Conservation (phyloP, 1,140 invertebrate genomes). For the Leptinotarsa defecta region DNA sequence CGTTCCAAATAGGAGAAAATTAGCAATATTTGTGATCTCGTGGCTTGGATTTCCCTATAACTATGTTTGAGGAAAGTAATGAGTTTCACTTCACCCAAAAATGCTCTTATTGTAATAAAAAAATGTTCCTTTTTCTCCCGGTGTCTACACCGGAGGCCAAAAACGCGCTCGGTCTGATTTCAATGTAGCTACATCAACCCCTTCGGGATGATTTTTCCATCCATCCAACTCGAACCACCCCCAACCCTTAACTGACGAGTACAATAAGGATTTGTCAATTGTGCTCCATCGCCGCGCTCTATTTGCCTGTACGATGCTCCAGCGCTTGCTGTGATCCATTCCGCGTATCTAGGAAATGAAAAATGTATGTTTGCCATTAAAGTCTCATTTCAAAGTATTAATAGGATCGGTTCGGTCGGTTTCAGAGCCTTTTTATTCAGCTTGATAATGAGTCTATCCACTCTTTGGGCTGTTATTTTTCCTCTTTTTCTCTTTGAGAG, state of each 20-base stretch:
- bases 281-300: slow-evolving; percentile 42
- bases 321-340: slow-evolving; percentile 22
- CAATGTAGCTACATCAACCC: slow-evolving; percentile 48
- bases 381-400: slow-evolving; percentile 48
- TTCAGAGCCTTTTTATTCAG: slow-evolving; percentile 25
- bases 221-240: slow-evolving; percentile 36
- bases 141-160: background rate
- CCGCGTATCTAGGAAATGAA: slow-evolving; percentile 49
- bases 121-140: no score
- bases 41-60: no score
- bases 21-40: no score
- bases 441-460: slow-evolving; percentile 22
- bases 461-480: slow-evolving; percentile 18
- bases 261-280: slow-evolving; percentile 55
- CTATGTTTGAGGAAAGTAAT: no score
- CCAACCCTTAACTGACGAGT: slow-evolving; percentile 29
- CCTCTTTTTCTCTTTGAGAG: background rate
- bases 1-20: no score
- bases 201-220: slow-evolving; percentile 48
- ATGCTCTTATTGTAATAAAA: no score
- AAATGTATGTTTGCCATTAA: slow-evolving; percentile 50
- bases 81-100: no score
- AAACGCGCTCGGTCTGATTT: slow-evolving; percentile 40
- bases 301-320: slow-evolving; percentile 41
- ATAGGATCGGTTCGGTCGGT: slow-evolving; percentile 38